phyloP scores from a whole-genome alignment of 1,140 invertebrate species.

The Acyrthosiphon pisum region DNA sequence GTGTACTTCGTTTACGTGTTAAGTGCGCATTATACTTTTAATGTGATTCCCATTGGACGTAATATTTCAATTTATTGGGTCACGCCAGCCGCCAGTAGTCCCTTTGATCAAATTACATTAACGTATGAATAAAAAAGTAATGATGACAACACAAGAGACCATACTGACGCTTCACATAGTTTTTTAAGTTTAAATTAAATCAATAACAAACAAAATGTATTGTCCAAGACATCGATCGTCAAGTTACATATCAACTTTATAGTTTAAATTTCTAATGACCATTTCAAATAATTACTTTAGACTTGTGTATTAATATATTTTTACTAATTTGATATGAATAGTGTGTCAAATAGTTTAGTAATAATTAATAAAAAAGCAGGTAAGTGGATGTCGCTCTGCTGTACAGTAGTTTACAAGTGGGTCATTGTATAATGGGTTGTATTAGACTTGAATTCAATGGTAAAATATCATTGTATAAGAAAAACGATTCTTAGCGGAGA shows the following conservation, averaged over 20 bases:
- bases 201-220: not conserved
- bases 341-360: too few species aligned
- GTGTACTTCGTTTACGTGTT: slow-evolving; percentile 38
- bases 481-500: too few species aligned
- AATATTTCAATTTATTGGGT: slow-evolving; percentile 55
- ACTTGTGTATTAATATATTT: too few species aligned
- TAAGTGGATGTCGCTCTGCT: too few species aligned
- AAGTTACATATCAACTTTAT: not conserved
- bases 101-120: slow-evolving; percentile 49
- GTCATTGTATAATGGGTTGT: too few species aligned
- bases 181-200: not conserved
- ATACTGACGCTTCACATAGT: not conserved
- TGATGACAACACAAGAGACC: slow-evolving; percentile 10
- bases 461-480: too few species aligned
- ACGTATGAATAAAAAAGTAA: slow-evolving; percentile 22
- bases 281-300: too few species aligned
- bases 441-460: too few species aligned
- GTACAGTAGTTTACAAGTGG: too few species aligned
- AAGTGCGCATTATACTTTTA: slow-evolving; percentile 47
- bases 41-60: slow-evolving; percentile 27
- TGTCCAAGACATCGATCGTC: not conserved
- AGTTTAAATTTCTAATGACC: too few species aligned
- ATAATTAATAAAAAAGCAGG: too few species aligned
- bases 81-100: slow-evolving; percentile 7
- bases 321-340: too few species aligned